Base-by-base conservation (phyloP, 2,888 invertebrate genomes). In the Ichneumon xanthorius region DNA sequence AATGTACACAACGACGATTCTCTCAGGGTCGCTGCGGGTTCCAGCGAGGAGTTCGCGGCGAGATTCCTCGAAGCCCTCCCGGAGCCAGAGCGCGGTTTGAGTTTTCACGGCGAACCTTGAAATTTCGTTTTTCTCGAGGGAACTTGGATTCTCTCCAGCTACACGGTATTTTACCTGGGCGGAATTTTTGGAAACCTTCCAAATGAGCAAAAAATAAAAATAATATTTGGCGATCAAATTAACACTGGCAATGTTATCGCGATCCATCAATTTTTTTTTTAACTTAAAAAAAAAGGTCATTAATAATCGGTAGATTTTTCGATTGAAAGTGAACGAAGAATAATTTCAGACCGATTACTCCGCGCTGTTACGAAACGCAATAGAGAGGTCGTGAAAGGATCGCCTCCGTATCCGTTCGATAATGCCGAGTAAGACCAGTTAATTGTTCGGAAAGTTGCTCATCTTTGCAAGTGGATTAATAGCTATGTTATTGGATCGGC, bases 361-460 rank as follows among this genome's bases (percentile, higher is more conserved):
- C n/a, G 63, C n/a, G 33, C 26, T 33, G 16, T 63, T 33, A 30
- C 14, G 30, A 63, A 63, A 33, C 63, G 63, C 33, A 1, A 33
- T 63, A 7, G 30, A 30, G 30, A n/a, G 63, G 33, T 63, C 63
- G 30, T 30, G 63, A 16, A 63, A 63, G 22, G 16, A 33, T 33
- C n/a, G 11, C n/a, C 63, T 16, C 16, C 6, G 33, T 30, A 30
- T 61, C 30, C 16, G 9, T 63, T 33, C n/a, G n/a, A 16, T 26
- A 7, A 16, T 63, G 33, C 33, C 30, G 33, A 63, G 26, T 63
- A 63, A 63, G 63, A 63, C 30, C 63, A 63, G 30, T 63, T 63
- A 33, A 63, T 63, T 33, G 63, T 33, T 63, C 63, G 30, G n/a
- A 30, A 63, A 63, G 30, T 63, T 63, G 63, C 63, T 26, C 63